Base-by-base conservation (phyloP, 2,113 vertebrate species). In the Hemichromis elongatus region DNA sequence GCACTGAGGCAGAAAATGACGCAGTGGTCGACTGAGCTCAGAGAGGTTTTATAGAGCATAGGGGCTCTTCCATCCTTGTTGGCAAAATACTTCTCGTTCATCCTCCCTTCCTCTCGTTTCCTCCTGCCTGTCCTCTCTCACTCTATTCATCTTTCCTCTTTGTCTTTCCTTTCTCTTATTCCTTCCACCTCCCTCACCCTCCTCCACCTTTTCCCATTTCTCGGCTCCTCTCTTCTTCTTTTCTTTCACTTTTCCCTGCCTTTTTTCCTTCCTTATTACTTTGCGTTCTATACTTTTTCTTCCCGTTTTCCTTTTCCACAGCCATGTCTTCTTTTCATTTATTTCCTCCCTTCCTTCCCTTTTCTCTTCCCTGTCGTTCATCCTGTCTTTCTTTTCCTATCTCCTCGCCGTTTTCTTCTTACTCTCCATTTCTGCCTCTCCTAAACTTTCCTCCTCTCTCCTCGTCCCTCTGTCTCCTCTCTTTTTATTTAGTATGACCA, bases 1-100 rank as follows among this genome's bases (percentile, higher is more conserved):
- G 87, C 89, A 54, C 84, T 92, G 91, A 93, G 92, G 90, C 92
- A 94, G 93, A 94, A 95, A 92, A 95, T 92, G 87, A 89, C 45
- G 77, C 83, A 85, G 91, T 77, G 87, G 73, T 92, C 77, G 81
- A 85, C 86, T 84, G 90, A 90, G 82, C 86, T 90, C 83, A 80
- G 80, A 56, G 81, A 88, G 81, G 66, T 83, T 92, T 90, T 90
- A 85, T 92, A 19, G 82, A 82, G 84, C 66, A 28, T 45, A 19
- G 28, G 54, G 26, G 33, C 57, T 56, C 57, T 56, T 85, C 82
- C 63, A 82, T 75, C 77, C 18, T 78, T 70, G 68, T 75, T 81
- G 80, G 85, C 52, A 70, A 30, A 61, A 55, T 54, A 24, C 45
- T 42, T 45, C 37, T 56, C 55, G 5, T 35, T 37, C 56, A n/a